These are phyloP conservation scores for Todiramphus saurophagus DNA, from an alignment of 2,113 vertebrate genomes.

Conservation along the genomic window DNA sequence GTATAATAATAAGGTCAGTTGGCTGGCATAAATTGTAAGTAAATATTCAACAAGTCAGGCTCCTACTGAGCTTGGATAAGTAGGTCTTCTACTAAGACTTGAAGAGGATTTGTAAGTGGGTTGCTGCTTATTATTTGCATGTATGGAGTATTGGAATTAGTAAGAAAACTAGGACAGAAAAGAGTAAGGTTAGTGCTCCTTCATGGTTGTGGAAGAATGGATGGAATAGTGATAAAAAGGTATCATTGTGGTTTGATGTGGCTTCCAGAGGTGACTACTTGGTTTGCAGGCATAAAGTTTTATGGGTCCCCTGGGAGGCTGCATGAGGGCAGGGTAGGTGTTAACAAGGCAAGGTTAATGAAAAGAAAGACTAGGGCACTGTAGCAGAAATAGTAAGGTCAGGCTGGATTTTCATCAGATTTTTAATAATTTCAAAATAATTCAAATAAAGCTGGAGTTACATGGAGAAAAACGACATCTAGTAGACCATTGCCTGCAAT, in stretches of 20 bases:
- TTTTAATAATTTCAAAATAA: not conserved
- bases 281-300: not conserved
- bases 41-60: not conserved
- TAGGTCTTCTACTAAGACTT: not conserved
- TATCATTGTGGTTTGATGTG: not conserved
- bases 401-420: conserved; percentile 5
- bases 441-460: not conserved
- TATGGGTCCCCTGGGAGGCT: not conserved
- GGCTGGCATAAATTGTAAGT: not conserved
- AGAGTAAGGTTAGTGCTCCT: not conserved
- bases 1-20: not conserved
- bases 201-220: not conserved
- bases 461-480: not conserved
- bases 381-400: not conserved
- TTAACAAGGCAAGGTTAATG: not conserved
- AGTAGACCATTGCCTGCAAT: not conserved
- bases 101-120: not conserved
- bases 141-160: not conserved
- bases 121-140: not conserved
- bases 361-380: not conserved
- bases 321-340: not conserved
- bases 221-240: not conserved
- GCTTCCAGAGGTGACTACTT: not conserved
- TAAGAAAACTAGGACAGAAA: not conserved
- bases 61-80: not conserved